Conservation (phyloP, 2,797 vertebrate species). For the Macropus fuliginosus region DNA sequence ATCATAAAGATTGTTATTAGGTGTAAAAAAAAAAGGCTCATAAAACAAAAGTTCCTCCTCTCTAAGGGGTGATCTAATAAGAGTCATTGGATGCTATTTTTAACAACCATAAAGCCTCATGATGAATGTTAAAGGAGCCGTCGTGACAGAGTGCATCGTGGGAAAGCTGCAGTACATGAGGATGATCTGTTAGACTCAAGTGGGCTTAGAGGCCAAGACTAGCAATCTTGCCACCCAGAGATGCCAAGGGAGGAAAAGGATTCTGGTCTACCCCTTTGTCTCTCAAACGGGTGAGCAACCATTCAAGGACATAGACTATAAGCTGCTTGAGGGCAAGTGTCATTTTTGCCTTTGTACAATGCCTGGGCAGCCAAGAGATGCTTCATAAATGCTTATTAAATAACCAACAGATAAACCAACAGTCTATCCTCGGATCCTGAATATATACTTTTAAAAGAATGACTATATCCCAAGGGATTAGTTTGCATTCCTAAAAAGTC, state of each 20-base stretch:
- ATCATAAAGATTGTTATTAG: slow-evolving; percentile 81
- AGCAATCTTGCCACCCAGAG: background rate
- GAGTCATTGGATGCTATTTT: slow-evolving; percentile 83
- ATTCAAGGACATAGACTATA: background rate
- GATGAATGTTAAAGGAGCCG: slow-evolving; percentile 73
- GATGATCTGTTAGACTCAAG: slow-evolving; percentile 29
- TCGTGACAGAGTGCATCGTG: slow-evolving; percentile 71
- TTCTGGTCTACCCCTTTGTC: background rate
- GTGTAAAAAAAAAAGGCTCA: slow-evolving; percentile 74
- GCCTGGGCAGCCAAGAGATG: background rate
- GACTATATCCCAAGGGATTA: background rate
- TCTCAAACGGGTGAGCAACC: background rate
- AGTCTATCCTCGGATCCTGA: background rate
- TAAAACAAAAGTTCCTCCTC: slow-evolving; percentile 76
- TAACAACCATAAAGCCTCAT: slow-evolving; percentile 78
- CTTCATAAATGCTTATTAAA: background rate
- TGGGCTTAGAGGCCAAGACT: fast-evolving
- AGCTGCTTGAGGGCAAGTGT: background rate
- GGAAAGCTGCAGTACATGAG: slow-evolving; percentile 41
- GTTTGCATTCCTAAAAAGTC: background rate
- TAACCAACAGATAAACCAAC: background rate
- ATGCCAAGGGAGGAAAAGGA: too few relatives aligned
- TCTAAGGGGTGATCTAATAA: slow-evolving; percentile 76
- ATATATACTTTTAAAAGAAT: background rate
- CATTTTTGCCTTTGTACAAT: background rate